Conservation (phyloP, 1,140 invertebrate genomes). For the Drosophila takahashii region DNA sequence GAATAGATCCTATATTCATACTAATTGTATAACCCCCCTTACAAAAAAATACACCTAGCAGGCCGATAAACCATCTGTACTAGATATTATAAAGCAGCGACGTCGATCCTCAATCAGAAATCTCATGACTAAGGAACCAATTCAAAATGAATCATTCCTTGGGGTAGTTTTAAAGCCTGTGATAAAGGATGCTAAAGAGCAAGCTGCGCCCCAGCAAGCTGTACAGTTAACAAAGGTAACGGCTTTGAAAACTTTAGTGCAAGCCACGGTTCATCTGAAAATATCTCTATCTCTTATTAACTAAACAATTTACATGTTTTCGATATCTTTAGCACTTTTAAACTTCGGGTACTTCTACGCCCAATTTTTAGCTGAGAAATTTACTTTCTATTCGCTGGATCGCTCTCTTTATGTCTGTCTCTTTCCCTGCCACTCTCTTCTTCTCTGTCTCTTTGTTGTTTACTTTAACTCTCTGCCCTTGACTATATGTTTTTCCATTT, state of each 20-base stretch:
- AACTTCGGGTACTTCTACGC: constrained; percentile 1
- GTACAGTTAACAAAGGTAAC: constrained; percentile 84
- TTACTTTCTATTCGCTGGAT: background rate
- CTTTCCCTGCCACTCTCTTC: constrained; percentile 6
- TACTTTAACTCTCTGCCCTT: constrained; percentile 1
- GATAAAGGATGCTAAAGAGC: constrained; percentile 85
- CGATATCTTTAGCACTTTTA: background rate
- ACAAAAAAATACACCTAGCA: constrained; percentile 29
- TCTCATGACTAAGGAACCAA: constrained; percentile 78
- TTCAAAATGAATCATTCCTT: constrained; percentile 85
- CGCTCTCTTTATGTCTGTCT: background rate
- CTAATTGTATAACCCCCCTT: constrained; percentile 8
- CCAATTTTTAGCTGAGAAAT: constrained; percentile 1
- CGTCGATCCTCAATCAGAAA: constrained; percentile 75
- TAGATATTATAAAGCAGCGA: constrained; percentile 73
- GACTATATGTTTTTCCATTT: background rate
- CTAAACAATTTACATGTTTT: background rate
- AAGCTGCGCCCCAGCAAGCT: constrained; percentile 84
- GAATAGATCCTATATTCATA: background rate
- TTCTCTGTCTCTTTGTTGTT: constrained; percentile 7
- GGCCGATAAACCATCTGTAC: constrained; percentile 63
- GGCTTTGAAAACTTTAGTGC: background rate
- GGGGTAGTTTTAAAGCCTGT: constrained; percentile 88
- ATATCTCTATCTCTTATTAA: constrained; percentile 4
- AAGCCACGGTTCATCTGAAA: background rate